These are phyloP conservation scores for Drosophila bocqueti DNA, from an alignment of 1,140 invertebrate species.

Conservation along the genomic window DNA sequence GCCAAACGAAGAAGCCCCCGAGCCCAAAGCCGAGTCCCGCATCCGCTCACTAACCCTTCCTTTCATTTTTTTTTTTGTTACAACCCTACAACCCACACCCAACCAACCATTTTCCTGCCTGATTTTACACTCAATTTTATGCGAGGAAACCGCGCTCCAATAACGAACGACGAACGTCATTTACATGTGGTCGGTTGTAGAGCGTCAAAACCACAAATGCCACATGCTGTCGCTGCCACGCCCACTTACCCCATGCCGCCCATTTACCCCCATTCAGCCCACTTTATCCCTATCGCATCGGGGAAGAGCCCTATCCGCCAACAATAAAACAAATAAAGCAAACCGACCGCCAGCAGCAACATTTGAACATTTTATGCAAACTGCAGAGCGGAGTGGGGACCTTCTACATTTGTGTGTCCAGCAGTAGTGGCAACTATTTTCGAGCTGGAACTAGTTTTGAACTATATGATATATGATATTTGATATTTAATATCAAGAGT, in stretches of 20 bases:
- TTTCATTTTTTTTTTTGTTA: background rate
- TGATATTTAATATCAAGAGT: background rate
- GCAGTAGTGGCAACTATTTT: background rate
- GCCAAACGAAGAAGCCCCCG: conserved; percentile 33
- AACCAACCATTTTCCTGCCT: conserved; percentile 24
- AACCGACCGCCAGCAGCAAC: conserved; percentile 69
- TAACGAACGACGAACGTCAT: conserved; percentile 84
- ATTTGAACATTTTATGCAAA: conserved; percentile 77
- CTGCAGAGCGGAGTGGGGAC: conserved; percentile 13
- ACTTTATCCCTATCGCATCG: conserved; percentile 15
- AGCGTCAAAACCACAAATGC: conserved; percentile 83
- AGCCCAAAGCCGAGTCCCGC: background rate
- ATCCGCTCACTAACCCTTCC: background rate
- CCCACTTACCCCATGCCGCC: conserved; percentile 6
- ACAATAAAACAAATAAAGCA: conserved; percentile 82
- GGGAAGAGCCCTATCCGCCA: conserved; percentile 47
- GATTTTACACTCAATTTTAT: conserved; percentile 76
- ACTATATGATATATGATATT: background rate
- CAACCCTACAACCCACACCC: background rate
- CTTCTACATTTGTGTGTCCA: background rate
- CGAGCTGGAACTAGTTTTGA: background rate
- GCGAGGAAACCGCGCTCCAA: conserved; percentile 74
- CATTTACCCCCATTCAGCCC: conserved; percentile 1
- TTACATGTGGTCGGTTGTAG: conserved; percentile 82
- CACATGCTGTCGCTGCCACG: conserved; percentile 66